Evolutionary conservation across 2,113 vertebrate genomes (phyloP).

Genomic region (Albula goreensis): DNA sequence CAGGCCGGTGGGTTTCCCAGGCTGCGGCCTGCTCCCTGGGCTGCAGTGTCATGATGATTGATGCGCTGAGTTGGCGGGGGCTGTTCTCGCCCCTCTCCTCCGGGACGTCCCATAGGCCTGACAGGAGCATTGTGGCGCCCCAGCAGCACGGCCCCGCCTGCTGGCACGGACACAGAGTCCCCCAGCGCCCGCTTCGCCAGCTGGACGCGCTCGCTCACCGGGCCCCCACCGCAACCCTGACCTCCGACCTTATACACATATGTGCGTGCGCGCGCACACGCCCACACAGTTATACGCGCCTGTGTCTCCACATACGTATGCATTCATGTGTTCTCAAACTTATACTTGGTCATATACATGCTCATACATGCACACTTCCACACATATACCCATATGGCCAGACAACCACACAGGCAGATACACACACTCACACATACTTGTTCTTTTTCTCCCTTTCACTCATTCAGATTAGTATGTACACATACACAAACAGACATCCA

Average conservation of each 20-base stretch:
- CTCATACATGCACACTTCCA: neutral
- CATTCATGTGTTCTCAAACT: no score
- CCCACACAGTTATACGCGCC: neutral
- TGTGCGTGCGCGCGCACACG: neutral
- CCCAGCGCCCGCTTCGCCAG: constrained; percentile 50
- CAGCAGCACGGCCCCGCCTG: constrained; percentile 47
- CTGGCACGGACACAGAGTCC: constrained; percentile 58
- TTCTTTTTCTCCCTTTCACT: neutral
- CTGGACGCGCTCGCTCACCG: constrained; percentile 38
- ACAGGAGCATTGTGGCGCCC: constrained; percentile 66
- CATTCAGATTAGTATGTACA: neutral
- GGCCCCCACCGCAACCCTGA: neutral
- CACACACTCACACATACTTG: constrained; percentile 20
- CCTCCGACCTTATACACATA: neutral
- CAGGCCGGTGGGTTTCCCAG: constrained; percentile 66
- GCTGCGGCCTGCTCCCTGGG: constrained; percentile 27
- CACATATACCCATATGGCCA: neutral
- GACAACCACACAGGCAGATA: neutral
- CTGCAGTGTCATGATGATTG: constrained; percentile 75
- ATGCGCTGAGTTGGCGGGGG: constrained; percentile 68
- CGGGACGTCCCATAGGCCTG: constrained; percentile 64
- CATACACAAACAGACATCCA: constrained; percentile 35
- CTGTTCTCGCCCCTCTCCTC: constrained; percentile 64
- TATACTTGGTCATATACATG: constrained; percentile 9
- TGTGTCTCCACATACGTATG: neutral